These are phyloP conservation scores for Lasaia peninsularis DNA, from an alignment of 1,140 invertebrate genomes.

Conservation along the genomic window DNA sequence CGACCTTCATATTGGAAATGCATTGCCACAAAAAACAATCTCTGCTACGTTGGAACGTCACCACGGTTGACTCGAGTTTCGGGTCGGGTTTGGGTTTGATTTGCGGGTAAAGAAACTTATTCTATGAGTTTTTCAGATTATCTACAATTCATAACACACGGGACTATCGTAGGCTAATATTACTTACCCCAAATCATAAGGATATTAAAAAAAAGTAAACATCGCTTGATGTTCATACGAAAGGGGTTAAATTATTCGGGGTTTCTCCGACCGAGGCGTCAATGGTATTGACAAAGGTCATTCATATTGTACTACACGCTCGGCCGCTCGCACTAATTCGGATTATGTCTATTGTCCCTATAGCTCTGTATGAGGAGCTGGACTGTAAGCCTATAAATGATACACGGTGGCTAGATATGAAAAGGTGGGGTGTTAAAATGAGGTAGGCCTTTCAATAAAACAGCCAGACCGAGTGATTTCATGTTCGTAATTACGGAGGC, in stretches of 20 bases:
- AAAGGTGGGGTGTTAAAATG: constrained; percentile 13
- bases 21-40: no score
- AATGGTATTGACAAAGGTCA: constrained; percentile 66
- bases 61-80: no score
- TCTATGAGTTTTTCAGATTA: no score
- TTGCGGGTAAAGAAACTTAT: no score
- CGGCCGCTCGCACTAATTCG: constrained; percentile 57
- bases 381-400: constrained; percentile 24
- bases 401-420: constrained; percentile 16
- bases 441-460: not conserved
- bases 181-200: no score
- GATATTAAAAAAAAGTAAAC: no score
- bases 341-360: constrained; percentile 51
- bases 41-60: no score
- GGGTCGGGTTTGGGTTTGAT: no score
- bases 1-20: no score
- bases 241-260: constrained; percentile 51
- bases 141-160: no score
- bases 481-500: not conserved
- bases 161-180: no score
- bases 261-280: constrained; percentile 46
- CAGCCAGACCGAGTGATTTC: constrained; percentile 3
- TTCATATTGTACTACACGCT: constrained; percentile 67
- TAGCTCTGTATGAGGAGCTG: constrained; percentile 10
- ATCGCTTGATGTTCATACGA: constrained; percentile 39